Base-by-base conservation (phyloP, 2,888 invertebrate species). In the Elegia similella region DNA sequence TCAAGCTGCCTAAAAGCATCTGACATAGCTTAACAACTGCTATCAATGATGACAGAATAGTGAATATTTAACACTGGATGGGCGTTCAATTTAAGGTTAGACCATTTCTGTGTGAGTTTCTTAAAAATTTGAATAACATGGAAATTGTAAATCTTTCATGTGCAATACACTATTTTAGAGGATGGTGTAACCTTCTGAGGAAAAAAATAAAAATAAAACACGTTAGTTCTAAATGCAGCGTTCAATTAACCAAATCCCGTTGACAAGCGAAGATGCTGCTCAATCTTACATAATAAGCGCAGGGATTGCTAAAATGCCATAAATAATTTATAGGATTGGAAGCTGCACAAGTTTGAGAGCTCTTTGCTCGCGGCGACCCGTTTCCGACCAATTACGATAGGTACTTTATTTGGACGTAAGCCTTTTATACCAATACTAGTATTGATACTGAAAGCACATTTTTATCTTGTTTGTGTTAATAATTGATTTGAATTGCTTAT, bases 311-410 rank as follows among this genome's bases (percentile, higher is more conserved):
- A 78, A 78, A 82, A 84, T 81, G 76, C 75, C 78, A 86, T 88
- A 85, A 87, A 88, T 87, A 80, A 87, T 87, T 88, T 86, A 87
- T 86, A 78, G 73, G 79, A 73, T 83, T 84, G 77, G 72, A 80
- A 82, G 79, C 75, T 72, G 78, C 73, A 76, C 75, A 84, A 85
- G 81, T 85, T 80, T 75, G 75, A 84, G 78, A 82, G 82, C 79
- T 80, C 83, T 78, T 80, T 73, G 77, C 73, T 76, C 63, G 62
- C 66, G 68, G 56, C 69, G 64, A 64, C 56, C 67, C 59, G 62
- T 55, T 64, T 30, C 23, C 66, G 67, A 70, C 69, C 68, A 75
- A 72, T 78, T 72, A 70, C 63, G 64, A 23, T 23, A 2, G 5
- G 63, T 67, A 65, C 69, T 73, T 70, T 68, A 61, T 64, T 58